Conservation (phyloP, 2,797 vertebrate genomes). For the Gallirallus australis region DNA sequence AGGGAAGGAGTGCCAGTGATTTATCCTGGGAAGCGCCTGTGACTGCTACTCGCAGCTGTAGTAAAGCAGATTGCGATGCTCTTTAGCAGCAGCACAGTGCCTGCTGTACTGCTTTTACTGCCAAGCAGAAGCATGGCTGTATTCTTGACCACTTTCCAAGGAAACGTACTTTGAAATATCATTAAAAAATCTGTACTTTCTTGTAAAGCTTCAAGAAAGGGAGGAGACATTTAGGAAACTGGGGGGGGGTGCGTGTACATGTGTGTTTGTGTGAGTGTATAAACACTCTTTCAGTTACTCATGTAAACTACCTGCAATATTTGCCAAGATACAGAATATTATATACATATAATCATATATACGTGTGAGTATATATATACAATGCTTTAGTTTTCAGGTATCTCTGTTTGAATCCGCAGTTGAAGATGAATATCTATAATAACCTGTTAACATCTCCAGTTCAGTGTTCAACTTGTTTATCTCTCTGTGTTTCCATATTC, state of each 20-base stretch:
- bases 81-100: background rate
- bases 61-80: slow-evolving; percentile 37
- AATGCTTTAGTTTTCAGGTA: background rate
- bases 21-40: slow-evolving; percentile 12
- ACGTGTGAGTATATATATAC: fast-evolving
- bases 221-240: background rate
- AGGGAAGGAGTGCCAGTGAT: background rate
- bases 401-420: slow-evolving; percentile 12
- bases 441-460: background rate
- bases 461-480: slow-evolving; percentile 3
- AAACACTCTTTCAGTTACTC: background rate
- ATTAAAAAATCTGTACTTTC: slow-evolving; percentile 42
- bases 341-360: no score
- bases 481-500: background rate
- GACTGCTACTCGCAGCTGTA: slow-evolving; percentile 23
- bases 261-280: background rate
- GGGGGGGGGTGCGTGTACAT: background rate
- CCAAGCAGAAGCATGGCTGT: slow-evolving; percentile 60
- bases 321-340: background rate
- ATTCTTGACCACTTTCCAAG: slow-evolving; percentile 55
- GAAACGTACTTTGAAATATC: slow-evolving; percentile 59
- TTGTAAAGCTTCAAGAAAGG: slow-evolving; percentile 46
- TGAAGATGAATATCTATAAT: background rate
- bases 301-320: background rate
- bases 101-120: slow-evolving; percentile 31